Base-by-base conservation (phyloP, 2,113 vertebrate species). In the Clarias macrocephalus region DNA sequence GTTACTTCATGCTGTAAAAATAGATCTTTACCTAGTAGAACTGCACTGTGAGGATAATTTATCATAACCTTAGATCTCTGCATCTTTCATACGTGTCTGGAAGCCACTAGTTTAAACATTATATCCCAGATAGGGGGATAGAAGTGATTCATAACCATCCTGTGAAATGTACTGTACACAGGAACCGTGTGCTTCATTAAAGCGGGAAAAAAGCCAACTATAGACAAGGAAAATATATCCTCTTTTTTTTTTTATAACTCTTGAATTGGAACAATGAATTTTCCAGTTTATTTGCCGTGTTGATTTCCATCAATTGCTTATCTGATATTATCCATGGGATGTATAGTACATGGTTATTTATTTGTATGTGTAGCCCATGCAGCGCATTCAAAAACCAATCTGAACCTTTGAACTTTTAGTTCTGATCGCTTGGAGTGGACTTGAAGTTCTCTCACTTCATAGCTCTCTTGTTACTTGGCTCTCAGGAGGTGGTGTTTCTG, bases 381-480 rank as follows among this genome's bases (percentile, higher is more conserved):
- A 77, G 16, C 52, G 30, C 25, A 59, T 59, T 25, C 5, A 30
- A 37, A 18, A 70, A 37, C 63, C 37, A 59, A 83, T 77, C 42
- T 85, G 57, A 70, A 80, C 81, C 73, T 83, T 82, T 87, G 56
- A 76, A 72, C 56, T 80, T 87, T 16, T 70, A 80, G 25, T 19
- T 86, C 9, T 75, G 84, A 76, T 84, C 57, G 84, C 48, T 56
- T 72, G 68, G 66, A 88, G 80, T 59, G 72, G n/a, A 60, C n/a
- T 76, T 76, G 42, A 65, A 80, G 56, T 80, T 85, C 19, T 88
- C 81, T 81, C 76, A 84, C 85, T 66, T 63, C 86, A 77, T 63
- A 75, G 72, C 33, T 88, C 62, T 83, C n/a, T 89, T 60, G 13
- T 83, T 88, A 56, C 77, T 82, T 85, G 85, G 87, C 60, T 87